A percentile compares a stretch with the other conserved stretches of the same genome.
These are phyloP conservation scores for Incurvaria masculella DNA, from an alignment of 2,888 invertebrate genomes.

Conservation along the genomic window DNA sequence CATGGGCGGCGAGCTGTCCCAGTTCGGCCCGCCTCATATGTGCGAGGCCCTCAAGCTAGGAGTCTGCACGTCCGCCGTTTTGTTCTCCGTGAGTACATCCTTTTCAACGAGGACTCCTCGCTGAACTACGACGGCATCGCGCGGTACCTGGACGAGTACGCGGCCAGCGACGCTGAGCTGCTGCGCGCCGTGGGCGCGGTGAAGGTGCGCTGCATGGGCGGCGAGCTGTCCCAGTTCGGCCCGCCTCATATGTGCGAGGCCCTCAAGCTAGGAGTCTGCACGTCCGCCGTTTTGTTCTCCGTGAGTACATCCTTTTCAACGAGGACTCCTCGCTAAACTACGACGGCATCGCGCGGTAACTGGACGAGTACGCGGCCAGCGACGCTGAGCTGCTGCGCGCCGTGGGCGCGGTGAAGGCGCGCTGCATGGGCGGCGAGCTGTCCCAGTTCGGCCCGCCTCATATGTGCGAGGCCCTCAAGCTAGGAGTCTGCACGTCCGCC, in stretches of 20 bases:
- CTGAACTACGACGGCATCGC: slow-evolving; percentile 25
- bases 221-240: slow-evolving; percentile 21
- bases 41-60: slow-evolving; percentile 31
- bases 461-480: slow-evolving; percentile 28
- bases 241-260: slow-evolving; percentile 29
- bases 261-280: slow-evolving; percentile 29
- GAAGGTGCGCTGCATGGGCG: slow-evolving; percentile 25
- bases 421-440: slow-evolving; percentile 23
- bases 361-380: slow-evolving; percentile 24
- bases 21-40: slow-evolving; percentile 26
- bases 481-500: slow-evolving; percentile 28
- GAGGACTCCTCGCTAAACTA: slow-evolving; percentile 24
- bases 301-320: slow-evolving; percentile 26
- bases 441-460: slow-evolving; percentile 26
- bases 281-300: slow-evolving; percentile 23
- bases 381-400: slow-evolving; percentile 25
- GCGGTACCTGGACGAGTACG: slow-evolving; percentile 25
- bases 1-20: slow-evolving; percentile 20
- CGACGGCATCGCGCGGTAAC: slow-evolving; percentile 21
- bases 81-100: slow-evolving; percentile 26
- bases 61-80: slow-evolving; percentile 25
- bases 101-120: slow-evolving; percentile 23
- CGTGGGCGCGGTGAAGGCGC: slow-evolving; percentile 22
- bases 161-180: slow-evolving; percentile 23
- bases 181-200: slow-evolving; percentile 22